Conservation (phyloP, 1,140 invertebrate species). For the Drosophila nannoptera region DNA sequence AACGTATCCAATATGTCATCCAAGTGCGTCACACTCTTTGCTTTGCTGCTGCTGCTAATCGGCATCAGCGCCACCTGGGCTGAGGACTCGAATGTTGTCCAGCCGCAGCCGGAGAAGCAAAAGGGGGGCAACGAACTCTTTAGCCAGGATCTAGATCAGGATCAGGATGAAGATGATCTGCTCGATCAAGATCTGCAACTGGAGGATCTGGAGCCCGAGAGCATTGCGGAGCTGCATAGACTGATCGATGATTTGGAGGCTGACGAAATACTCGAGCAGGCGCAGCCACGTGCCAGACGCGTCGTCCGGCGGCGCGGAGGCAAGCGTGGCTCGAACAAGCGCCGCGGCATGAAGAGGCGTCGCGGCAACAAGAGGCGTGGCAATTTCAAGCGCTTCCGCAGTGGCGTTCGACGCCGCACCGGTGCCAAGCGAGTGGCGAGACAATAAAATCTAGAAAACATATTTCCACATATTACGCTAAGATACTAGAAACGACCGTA, state of each 20-base stretch:
- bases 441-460: not conserved
- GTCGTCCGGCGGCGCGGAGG: not conserved
- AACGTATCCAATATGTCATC: constrained; percentile 48
- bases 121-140: constrained; percentile 43
- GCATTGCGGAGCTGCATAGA: constrained; percentile 11
- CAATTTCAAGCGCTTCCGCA: constrained; percentile 28
- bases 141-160: constrained; percentile 44
- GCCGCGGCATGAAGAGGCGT: constrained; percentile 6
- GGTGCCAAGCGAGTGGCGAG: not conserved
- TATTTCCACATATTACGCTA: constrained; percentile 4
- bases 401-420: constrained; percentile 4
- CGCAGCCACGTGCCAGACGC: constrained; percentile 9
- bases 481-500: too few species aligned
- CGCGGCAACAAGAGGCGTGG: constrained; percentile 16
- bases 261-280: not conserved
- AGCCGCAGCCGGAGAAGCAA: constrained; percentile 38
- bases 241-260: constrained; percentile 7
- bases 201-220: constrained; percentile 1
- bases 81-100: constrained; percentile 25
- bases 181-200: constrained; percentile 18
- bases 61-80: constrained; percentile 32
- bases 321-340: constrained; percentile 22
- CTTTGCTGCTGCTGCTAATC: constrained; percentile 45
- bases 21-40: constrained; percentile 55
- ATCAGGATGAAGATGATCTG: constrained; percentile 41